Evolutionary conservation across 1,140 invertebrate species (phyloP).

Genomic region (Drosophila nebulosa): DNA sequence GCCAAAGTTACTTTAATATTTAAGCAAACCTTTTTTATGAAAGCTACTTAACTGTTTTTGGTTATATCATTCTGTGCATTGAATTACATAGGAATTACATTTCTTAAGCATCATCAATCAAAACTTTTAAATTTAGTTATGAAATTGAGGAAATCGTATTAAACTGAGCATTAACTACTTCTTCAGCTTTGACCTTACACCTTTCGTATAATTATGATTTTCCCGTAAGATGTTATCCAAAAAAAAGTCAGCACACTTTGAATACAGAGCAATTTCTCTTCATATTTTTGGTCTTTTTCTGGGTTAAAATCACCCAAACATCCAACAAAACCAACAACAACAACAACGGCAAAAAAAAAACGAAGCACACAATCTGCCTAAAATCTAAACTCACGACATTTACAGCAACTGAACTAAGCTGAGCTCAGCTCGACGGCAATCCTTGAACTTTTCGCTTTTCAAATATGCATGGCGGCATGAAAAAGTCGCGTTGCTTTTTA

Average conservation of each 20-base stretch:
- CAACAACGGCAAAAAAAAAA: slow-evolving; percentile 26
- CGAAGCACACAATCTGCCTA: slow-evolving; percentile 49
- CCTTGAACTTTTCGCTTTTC: slow-evolving; percentile 74
- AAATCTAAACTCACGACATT: slow-evolving; percentile 62
- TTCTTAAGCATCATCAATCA: too few relatives aligned
- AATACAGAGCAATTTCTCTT: not conserved
- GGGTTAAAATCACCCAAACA: slow-evolving; percentile 41
- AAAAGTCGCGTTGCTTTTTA: slow-evolving; percentile 24
- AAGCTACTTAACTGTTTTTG: too few relatives aligned
- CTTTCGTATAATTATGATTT: too few relatives aligned
- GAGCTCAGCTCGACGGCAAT: slow-evolving; percentile 40
- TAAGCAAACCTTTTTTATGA: too few relatives aligned
- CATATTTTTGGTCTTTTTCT: slow-evolving; percentile 27
- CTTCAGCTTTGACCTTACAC: too few relatives aligned
- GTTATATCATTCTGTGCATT: too few relatives aligned
- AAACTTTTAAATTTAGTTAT: too few relatives aligned
- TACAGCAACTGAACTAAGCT: not conserved
- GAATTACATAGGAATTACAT: too few relatives aligned
- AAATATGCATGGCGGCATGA: slow-evolving; percentile 60
- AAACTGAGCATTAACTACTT: too few relatives aligned
- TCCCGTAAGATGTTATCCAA: too few relatives aligned
- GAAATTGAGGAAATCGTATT: too few relatives aligned
- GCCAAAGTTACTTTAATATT: too few relatives aligned
- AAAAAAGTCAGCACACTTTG: not conserved
- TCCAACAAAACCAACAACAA: slow-evolving; percentile 9